phyloP scores from a whole-genome alignment of 2,888 invertebrate species.

The Troglohyphantes excavatus region DNA sequence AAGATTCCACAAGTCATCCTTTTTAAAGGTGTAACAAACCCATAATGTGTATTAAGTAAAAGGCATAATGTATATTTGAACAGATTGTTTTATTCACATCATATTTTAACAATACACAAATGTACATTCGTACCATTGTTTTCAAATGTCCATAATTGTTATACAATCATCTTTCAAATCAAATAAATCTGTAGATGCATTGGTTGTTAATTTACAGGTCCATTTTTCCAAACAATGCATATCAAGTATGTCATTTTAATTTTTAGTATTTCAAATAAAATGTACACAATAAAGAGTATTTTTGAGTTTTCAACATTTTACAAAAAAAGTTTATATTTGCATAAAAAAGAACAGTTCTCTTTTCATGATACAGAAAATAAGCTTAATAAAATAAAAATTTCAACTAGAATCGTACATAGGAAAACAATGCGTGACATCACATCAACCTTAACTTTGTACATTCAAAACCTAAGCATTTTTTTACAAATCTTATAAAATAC shows the following conservation, averaged over 20 bases:
- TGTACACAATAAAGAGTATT: slow-evolving; percentile 1
- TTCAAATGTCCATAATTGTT: slow-evolving; percentile 26
- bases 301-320: neutral
- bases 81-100: slow-evolving; percentile 62
- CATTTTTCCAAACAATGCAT: slow-evolving; percentile 13
- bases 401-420: slow-evolving; percentile 5
- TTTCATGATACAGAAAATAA: neutral
- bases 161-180: slow-evolving; percentile 11
- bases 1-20: no score
- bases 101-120: slow-evolving; percentile 56
- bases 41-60: no score
- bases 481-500: neutral
- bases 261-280: slow-evolving; percentile 1
- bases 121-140: slow-evolving; percentile 48
- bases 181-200: slow-evolving; percentile 8
- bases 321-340: neutral
- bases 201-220: slow-evolving; percentile 20
- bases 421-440: slow-evolving; percentile 4
- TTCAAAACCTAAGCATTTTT: neutral
- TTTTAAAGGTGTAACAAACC: no score
- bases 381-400: neutral
- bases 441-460: neutral
- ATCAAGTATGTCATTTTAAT: neutral
- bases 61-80: slow-evolving; percentile 15
- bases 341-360: neutral